These are phyloP conservation scores for Aradophagus sp. DNA, from an alignment of 1,140 invertebrate genomes.

Conservation along the genomic window DNA sequence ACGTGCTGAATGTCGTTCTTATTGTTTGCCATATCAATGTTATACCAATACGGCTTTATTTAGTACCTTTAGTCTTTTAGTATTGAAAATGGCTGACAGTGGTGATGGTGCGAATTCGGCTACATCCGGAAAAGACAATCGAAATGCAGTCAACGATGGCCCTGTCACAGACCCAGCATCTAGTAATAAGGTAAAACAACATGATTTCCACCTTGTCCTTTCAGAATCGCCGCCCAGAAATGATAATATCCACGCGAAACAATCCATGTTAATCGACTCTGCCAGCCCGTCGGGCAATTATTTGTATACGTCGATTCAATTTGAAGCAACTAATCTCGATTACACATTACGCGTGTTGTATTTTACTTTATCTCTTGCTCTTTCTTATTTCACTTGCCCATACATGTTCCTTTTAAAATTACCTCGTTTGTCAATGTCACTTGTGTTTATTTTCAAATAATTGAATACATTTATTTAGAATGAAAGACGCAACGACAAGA, in stretches of 20 bases:
- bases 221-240: not conserved
- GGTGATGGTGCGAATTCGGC: constrained; percentile 63
- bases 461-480: no score
- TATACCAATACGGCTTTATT: constrained; percentile 41
- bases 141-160: constrained; percentile 64
- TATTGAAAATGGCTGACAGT: constrained; percentile 72
- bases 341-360: no score
- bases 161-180: constrained; percentile 71
- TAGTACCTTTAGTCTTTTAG: constrained; percentile 43
- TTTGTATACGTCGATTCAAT: constrained; percentile 24
- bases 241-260: no score
- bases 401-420: not conserved
- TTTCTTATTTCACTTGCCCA: no score
- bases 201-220: not conserved
- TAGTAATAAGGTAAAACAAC: constrained; percentile 64
- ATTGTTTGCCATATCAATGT: constrained; percentile 21
- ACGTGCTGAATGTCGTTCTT: constrained; percentile 33
- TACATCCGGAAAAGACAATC: constrained; percentile 66
- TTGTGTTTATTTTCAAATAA: no score
- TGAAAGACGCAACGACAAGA: no score
- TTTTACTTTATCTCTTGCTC: no score
- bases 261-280: not conserved
- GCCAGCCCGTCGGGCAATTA: constrained; percentile 1
- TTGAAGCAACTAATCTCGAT: no score
- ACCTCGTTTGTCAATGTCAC: no score